These are phyloP conservation scores for Panthera uncia DNA, from an alignment of 2,113 vertebrate genomes.

Conservation along the genomic window DNA sequence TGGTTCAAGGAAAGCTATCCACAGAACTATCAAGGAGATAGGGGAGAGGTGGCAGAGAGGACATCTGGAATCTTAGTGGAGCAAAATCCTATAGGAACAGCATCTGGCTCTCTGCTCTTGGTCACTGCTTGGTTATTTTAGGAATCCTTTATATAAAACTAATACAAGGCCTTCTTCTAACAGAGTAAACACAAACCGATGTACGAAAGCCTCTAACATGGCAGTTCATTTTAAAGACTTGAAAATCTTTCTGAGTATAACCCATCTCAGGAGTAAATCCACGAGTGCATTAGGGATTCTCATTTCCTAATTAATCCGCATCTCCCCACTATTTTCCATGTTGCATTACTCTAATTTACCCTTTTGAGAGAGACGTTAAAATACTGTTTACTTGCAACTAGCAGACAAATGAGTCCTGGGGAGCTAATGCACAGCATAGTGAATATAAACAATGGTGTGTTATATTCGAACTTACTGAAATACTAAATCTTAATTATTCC, in stretches of 20 bases:
- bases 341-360: background rate
- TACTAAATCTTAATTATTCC: background rate
- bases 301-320: background rate
- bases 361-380: background rate
- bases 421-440: background rate
- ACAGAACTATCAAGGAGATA: background rate
- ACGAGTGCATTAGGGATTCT: background rate
- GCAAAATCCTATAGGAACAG: background rate
- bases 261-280: background rate
- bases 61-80: background rate
- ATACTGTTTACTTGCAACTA: background rate
- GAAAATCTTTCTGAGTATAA: background rate
- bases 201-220: background rate
- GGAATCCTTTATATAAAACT: background rate
- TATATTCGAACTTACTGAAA: background rate
- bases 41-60: background rate
- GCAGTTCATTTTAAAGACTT: background rate
- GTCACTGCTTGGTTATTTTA: background rate
- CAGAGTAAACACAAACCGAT: background rate
- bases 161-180: background rate
- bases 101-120: background rate
- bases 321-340: background rate
- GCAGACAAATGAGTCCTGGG: background rate
- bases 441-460: background rate
- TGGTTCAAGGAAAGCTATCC: conserved; percentile 27